Evolutionary conservation across 2,888 invertebrate species (phyloP).

Genomic region (Caradrina clavipalpis): DNA sequence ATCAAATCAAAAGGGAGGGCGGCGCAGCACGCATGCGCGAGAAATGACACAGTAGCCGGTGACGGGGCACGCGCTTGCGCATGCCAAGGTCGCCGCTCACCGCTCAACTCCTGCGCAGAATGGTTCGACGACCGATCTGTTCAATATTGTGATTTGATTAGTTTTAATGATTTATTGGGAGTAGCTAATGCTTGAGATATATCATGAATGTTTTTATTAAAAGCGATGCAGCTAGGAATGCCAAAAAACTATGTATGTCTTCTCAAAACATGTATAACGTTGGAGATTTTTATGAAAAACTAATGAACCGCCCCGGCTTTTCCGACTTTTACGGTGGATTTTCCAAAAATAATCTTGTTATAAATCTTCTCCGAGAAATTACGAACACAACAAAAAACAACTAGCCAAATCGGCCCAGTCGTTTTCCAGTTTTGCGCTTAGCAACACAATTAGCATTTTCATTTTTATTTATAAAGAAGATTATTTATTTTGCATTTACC

Average conservation of each 20-base stretch:
- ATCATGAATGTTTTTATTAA: background rate
- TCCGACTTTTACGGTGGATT: too few relatives aligned
- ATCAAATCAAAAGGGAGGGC: constrained; percentile 56
- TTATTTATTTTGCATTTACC: background rate
- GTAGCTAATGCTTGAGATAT: background rate
- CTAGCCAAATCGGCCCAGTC: too few relatives aligned
- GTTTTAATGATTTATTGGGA: constrained; percentile 25
- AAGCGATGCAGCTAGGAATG: background rate
- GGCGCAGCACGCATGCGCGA: constrained; percentile 68
- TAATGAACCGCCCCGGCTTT: too few relatives aligned
- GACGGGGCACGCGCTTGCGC: constrained; percentile 69
- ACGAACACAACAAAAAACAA: too few relatives aligned
- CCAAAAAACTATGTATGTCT: background rate
- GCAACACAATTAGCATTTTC: too few relatives aligned
- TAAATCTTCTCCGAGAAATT: too few relatives aligned
- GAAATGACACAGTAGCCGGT: constrained; percentile 75
- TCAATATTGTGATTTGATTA: constrained; percentile 56
- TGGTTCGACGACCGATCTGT: constrained; percentile 82
- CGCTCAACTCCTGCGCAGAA: constrained; percentile 63
- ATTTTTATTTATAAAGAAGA: too few relatives aligned
- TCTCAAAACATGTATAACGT: background rate
- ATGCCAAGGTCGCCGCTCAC: constrained; percentile 83
- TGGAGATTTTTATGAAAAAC: too few relatives aligned
- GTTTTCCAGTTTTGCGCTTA: too few relatives aligned
- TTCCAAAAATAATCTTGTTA: too few relatives aligned